Evolutionary conservation across 2,797 vertebrate genomes (phyloP), one percentile per base, ranked within the genome.

Genomic region (Hippoglossus hippoglossus): DNA sequence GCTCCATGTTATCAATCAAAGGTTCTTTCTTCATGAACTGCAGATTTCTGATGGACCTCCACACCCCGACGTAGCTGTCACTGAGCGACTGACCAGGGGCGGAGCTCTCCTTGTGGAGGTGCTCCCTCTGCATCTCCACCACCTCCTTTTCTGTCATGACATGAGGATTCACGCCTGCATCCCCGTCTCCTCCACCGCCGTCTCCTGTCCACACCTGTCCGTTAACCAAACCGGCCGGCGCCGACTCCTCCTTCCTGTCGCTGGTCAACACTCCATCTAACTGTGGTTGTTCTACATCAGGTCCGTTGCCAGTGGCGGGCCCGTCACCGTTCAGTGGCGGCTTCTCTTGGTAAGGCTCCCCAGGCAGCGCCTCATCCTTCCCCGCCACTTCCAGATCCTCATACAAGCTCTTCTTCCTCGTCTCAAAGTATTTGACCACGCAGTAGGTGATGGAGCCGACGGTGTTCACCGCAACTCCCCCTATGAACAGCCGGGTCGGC

Each of bases 361-460:
- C 94, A 0, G 93, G 83, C 19, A 19, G 78, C 16, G 56, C 66
- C 0, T 91, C 93, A 8, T 94, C 96, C 65, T 90, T 80, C 16
- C 71, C 71, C 10, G 95, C 92, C 44, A 94, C 93, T 81, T 98
- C 97, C 93, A 99, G 91, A 77, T 99, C 95, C 82, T 99, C 95
- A 0, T 99, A 99, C 50, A 88, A 88, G 84, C 95, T 96, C 83
- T 97, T 96, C 81, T 88, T 96, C 89, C 93, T 94, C 6, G 96
- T 97, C 88, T 99, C 98, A 18, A 93, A 63, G 73, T 96, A 99
- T 78, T 99, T 99, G 77, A 95, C 98, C 44, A 95, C 87, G 0
- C 98, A 99, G 90, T 99, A 99, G 76, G 94, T 98, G 89, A 99
- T 51, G 67, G 98, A 99, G 63, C 98, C 98, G 21, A 97, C 39